Evolutionary conservation across 2,888 invertebrate species (phyloP).

Genomic region (Drosophila algonquin): DNA sequence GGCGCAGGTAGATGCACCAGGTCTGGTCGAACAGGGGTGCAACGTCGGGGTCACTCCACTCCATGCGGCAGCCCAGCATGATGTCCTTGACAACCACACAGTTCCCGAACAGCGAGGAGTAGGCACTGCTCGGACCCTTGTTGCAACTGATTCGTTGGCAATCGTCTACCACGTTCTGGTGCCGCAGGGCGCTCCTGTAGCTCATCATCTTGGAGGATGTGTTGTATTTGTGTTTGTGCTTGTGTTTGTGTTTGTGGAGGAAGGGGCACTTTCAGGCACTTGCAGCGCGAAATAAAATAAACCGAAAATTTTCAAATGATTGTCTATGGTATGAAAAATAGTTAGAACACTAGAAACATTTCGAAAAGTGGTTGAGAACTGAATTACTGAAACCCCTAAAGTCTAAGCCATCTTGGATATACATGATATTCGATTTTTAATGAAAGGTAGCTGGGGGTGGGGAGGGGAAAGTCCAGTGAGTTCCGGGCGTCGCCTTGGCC

Average conservation of each 20-base stretch:
- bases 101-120: slow-evolving; percentile 25
- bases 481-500: too few relatives aligned
- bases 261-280: too few relatives aligned
- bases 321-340: neutral
- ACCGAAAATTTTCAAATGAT: neutral
- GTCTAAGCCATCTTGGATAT: too few relatives aligned
- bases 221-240: neutral
- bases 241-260: neutral
- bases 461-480: neutral
- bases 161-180: slow-evolving; percentile 32
- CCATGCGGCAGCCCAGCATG: slow-evolving; percentile 57
- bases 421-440: too few relatives aligned
- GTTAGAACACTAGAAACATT: neutral
- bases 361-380: neutral
- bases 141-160: slow-evolving; percentile 41
- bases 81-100: slow-evolving; percentile 54
- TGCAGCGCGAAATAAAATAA: neutral
- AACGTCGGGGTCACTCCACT: slow-evolving; percentile 50
- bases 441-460: too few relatives aligned
- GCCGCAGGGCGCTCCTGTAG: slow-evolving; percentile 26
- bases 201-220: slow-evolving; percentile 16
- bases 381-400: neutral
- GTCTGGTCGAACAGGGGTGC: slow-evolving; percentile 59
- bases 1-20: slow-evolving; percentile 61
- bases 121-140: slow-evolving; percentile 3